phyloP scores from a whole-genome alignment of 2,113 vertebrate species.

The Callopanchax toddi region DNA sequence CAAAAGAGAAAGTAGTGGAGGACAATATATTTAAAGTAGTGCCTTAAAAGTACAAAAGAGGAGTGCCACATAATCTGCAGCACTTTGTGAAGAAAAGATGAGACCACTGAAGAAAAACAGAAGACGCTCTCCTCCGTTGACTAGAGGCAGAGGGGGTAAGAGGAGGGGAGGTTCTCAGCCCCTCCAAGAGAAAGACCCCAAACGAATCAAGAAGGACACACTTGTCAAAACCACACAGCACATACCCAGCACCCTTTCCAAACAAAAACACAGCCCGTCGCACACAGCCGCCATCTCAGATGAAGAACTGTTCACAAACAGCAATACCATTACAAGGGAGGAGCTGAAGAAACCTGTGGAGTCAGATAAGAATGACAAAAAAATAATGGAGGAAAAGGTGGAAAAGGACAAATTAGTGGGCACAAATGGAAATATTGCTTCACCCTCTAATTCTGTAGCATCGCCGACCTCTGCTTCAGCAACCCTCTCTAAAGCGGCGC shows the following conservation, averaged over 20 bases:
- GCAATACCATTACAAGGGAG: constrained; percentile 58
- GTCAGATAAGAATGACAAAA: constrained; percentile 56
- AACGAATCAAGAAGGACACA: constrained; percentile 70
- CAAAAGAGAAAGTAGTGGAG: constrained; percentile 35
- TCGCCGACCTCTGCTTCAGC: constrained; percentile 57
- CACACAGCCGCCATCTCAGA: constrained; percentile 46
- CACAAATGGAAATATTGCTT: constrained; percentile 48
- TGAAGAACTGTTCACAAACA: constrained; percentile 62
- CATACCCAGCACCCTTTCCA: constrained; percentile 51
- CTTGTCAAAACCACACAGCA: constrained; percentile 63
- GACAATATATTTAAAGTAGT: constrained; percentile 44
- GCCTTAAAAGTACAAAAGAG: constrained; percentile 59
- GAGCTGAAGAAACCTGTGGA: constrained; percentile 71
- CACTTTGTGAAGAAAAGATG: constrained; percentile 77
- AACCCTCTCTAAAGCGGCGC: constrained; percentile 42
- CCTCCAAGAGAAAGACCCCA: constrained; percentile 66
- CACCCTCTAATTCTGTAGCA: constrained; percentile 48
- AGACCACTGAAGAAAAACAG: constrained; percentile 85
- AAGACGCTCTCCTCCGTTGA: constrained; percentile 78
- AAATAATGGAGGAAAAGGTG: constrained; percentile 50
- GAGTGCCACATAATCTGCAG: constrained; percentile 33
- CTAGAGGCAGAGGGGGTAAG: constrained; percentile 82
- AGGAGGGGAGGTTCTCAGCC: constrained; percentile 71
- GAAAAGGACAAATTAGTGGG: constrained; percentile 63
- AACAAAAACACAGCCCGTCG: constrained; percentile 61